Evolutionary conservation across 2,113 vertebrate species (phyloP).

Genomic region (Alectura lathami): DNA sequence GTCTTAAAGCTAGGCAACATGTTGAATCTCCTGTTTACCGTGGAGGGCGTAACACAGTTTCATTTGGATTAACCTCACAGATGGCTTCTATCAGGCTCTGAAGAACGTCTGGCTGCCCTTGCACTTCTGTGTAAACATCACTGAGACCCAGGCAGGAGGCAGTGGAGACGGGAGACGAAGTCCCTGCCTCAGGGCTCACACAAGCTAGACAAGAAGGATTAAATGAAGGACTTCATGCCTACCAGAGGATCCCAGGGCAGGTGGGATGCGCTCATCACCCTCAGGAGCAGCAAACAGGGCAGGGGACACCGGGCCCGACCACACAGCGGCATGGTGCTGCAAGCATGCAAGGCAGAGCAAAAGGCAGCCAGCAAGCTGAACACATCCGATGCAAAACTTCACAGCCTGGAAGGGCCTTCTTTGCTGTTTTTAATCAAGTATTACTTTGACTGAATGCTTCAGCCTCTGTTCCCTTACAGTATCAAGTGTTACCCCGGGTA

Average conservation of each 20-base stretch:
- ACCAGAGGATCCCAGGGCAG: neutral
- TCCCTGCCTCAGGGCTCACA: neutral
- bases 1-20: neutral
- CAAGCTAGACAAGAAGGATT: neutral
- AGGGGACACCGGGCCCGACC: neutral
- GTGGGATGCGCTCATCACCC: neutral
- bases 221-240: neutral
- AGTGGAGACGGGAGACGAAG: neutral
- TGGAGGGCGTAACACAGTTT: neutral
- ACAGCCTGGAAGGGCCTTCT: neutral
- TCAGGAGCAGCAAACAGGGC: neutral
- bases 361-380: neutral
- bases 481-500: neutral
- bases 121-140: neutral
- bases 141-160: neutral
- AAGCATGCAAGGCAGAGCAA: neutral
- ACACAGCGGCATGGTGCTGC: accelerated
- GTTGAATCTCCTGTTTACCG: neutral
- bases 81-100: neutral
- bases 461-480: neutral
- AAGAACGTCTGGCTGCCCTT: constrained; percentile 17
- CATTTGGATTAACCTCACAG: neutral
- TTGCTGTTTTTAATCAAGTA: neutral
- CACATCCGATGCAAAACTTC: neutral
- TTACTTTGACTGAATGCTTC: neutral